Base-by-base conservation (phyloP, 2,113 vertebrate species). In the Bombycilla garrulus region DNA sequence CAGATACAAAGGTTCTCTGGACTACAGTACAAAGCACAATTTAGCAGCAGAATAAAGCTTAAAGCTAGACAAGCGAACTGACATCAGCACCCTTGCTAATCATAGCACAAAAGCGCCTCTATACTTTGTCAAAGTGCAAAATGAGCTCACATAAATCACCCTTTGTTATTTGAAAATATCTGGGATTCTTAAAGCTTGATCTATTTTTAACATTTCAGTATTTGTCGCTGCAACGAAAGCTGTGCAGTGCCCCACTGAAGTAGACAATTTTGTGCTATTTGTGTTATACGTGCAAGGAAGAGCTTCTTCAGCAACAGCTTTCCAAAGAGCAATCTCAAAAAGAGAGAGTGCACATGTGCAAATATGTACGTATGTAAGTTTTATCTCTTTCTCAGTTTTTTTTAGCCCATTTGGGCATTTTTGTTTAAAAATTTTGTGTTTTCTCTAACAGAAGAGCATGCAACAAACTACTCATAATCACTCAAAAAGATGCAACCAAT, bases 111-210 rank as follows among this genome's bases (percentile, higher is more conserved):
- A 98, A 97, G 97, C 80, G 44, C 80, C 97, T 98, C 98, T 98
- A 95, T 98, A 96, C 97, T 97, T 97, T 94, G 95, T 97, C 95
- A 84, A 96, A 96, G 97, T 95, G 96, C 97, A 98, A 92, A 97
- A 96, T 26, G 95, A 97, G 93, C 93, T 96, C 85, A 93, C 94
- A 98, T 98, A 98, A 98, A 98, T 97, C 98, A 96, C 93, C 93
- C 98, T 98, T 98, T 98, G 98, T 98, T 98, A 98, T 98, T 97
- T 96, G 98, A 98, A 98, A 98, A 98, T 98, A 98, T 98, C 98
- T 98, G 97, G 92, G 97, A 98, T 98, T 98, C 98, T 98, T 98
- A 97, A 95, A 97, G 97, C 96, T 88, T 91, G 95, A 97, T 98
- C 98, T 98, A 98, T 98, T 98, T 98, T 98, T 98, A 98, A 97